Base-by-base conservation (phyloP, 2,888 invertebrate genomes). In the Philhelius pedissequus region DNA sequence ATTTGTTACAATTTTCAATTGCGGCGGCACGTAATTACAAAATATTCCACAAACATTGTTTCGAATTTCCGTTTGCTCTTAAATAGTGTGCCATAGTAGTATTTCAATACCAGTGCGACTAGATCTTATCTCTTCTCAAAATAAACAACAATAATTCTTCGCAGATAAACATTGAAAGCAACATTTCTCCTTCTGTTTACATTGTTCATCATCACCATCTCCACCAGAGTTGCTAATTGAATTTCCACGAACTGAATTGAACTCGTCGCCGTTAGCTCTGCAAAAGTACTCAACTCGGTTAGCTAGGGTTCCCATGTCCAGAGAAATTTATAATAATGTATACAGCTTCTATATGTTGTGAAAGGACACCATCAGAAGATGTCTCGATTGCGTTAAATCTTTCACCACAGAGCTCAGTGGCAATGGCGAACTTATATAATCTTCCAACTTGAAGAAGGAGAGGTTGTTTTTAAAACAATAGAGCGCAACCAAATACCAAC, bases 321-420 rank as follows among this genome's bases (percentile, higher is more conserved):
- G 22, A 30, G 27, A 18, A 73, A 60, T 52, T 22, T n/a, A 40
- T 7, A 32, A 15, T 32, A 32, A 56, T 40, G 18, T 45, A 73
- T 25, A 73, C 66, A 66, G 35, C 22, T 40, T 18, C 66, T 27
- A 66, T 62, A 35, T 6, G 35, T 38, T 66, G 18, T 35, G 30
- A 48, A 43, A 35, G 43, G 52, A 30, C 58, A 68, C 32, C 32
- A 52, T 45, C 66, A 52, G 66, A 81, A 75, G 81, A 77, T 15
- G 62, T 69, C 83, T 78, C 78, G 78, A 83, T 83, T 78, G 83
- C 70, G 74, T 83, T 83, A 83, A 75, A 78, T 83, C 78, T 78
- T 58, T 83, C 83, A 74, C 77, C 77, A 60, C 78, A 62, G 4
- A 32, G 32, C 32, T 8, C 58, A 64, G n/a, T 11, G 5, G 27